Base-by-base conservation (phyloP, 1,140 invertebrate species). In the Polyergus mexicanus region DNA sequence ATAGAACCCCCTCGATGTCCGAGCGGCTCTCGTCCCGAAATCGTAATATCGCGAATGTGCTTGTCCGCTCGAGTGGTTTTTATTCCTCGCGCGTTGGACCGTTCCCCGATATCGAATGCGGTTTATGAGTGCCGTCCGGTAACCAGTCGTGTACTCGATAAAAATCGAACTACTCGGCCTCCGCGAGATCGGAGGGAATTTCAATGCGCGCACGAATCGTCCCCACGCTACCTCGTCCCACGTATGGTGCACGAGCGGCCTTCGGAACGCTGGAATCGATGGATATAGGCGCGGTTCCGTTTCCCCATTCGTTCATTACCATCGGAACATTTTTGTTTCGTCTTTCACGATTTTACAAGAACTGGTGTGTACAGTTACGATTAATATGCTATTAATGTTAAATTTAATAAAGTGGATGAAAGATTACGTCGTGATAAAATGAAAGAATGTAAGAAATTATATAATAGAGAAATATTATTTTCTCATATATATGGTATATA, bases 71-170 rank as follows among this genome's bases (percentile, higher is more conserved):
- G 41, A 71, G 69, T 58, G 66, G 54, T 88, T 90, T 89, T 89
- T 89, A 90, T 90, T 90, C 89, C 60, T 75, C 60, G 58, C 77
- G 88, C 47, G 83, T 84, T 54, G 80, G 75, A 66, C 72, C 86
- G 54, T 88, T 80, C 72, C 60, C 62, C 77, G 72, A 90, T 89
- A 85, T 88, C 88, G 83, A 90, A 90, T 86, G 89, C 86, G 86
- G 86, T 90, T 90, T 84, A 81, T 75, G 77, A 88, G 63, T 75
- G 75, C 47, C 62, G 86, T 75, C 63, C 78, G 68, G 74, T 84
- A 86, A 88, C 86, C 86, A 75, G 88, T 74, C 89, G 84, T 90
- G 89, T 90, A 84, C 84, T 88, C 84, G 88, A 90, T 90, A 88
- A 90, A 90, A 90, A 90, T 90, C 89, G 88, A 77, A 77, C 81